These are phyloP conservation scores for Melospiza georgiana DNA, from an alignment of 2,113 vertebrate genomes.

Conservation along the genomic window DNA sequence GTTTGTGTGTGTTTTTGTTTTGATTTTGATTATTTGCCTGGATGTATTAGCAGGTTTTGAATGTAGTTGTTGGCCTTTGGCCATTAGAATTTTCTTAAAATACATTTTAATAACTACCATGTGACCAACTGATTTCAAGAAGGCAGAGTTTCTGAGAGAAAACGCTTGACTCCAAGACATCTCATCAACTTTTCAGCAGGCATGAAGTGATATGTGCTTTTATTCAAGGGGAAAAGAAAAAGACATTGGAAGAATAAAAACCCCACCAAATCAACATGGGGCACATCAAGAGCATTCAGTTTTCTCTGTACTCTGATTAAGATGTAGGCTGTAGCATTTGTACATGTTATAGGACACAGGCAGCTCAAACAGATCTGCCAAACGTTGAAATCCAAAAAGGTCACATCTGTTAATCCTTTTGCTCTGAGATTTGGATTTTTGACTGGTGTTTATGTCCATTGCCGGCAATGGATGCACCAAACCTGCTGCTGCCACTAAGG, in stretches of 20 bases:
- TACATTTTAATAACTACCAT: constrained; percentile 58
- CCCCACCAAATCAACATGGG: neutral
- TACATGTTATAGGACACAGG: constrained; percentile 9
- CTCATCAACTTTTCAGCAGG: neutral
- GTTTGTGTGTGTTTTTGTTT: constrained; percentile 48
- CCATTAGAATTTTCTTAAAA: constrained; percentile 71
- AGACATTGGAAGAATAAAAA: neutral
- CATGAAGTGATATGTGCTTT: neutral
- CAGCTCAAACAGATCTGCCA: constrained; percentile 48
- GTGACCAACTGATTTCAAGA: constrained; percentile 59
- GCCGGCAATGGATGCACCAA: constrained; percentile 72
- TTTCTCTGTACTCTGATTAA: constrained; percentile 52
- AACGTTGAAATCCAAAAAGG: constrained; percentile 33
- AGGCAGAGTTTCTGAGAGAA: constrained; percentile 34
- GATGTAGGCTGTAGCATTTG: constrained; percentile 29
- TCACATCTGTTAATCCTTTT: constrained; percentile 48
- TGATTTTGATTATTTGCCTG: constrained; percentile 72
- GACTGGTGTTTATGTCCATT: constrained; percentile 69
- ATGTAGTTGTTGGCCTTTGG: constrained; percentile 73
- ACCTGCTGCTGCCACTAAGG: constrained; percentile 74
- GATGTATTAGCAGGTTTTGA: constrained; percentile 76
- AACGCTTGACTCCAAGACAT: neutral
- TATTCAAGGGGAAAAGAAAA: neutral
- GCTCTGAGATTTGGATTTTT: constrained; percentile 60
- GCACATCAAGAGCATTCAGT: constrained; percentile 27